phyloP scores from a whole-genome alignment of 1,140 invertebrate species.

The Ceratina australensis region DNA sequence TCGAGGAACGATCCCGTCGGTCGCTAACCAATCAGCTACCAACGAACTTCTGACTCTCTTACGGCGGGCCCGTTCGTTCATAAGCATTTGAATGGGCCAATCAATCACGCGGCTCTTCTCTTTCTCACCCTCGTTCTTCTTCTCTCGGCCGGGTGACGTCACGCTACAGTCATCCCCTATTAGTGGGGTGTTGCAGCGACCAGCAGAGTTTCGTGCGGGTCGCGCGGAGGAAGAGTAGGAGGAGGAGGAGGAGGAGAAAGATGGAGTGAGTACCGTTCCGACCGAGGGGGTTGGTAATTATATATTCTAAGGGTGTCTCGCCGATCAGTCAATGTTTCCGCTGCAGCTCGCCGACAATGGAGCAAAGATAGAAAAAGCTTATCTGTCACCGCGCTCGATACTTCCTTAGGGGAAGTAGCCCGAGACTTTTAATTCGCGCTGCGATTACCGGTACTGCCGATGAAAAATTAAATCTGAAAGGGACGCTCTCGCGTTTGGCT shows the following conservation, averaged over 20 bases:
- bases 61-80: conserved; percentile 67
- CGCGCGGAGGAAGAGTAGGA: conserved; percentile 27
- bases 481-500: background rate
- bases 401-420: conserved; percentile 67
- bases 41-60: conserved; percentile 60
- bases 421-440: conserved; percentile 75
- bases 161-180: conserved; percentile 74
- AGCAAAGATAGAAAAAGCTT: conserved; percentile 78
- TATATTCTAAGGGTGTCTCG: conserved; percentile 79
- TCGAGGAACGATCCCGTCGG: conserved; percentile 62
- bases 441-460: conserved; percentile 67
- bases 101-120: conserved; percentile 74
- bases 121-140: conserved; percentile 41
- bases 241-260: conserved; percentile 28
- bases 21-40: conserved; percentile 62
- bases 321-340: conserved; percentile 80
- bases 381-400: conserved; percentile 74
- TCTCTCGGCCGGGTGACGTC: conserved; percentile 69
- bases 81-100: conserved; percentile 79
- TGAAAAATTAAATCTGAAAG: conserved; percentile 73
- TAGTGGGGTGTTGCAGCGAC: conserved; percentile 74
- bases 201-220: conserved; percentile 46
- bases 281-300: conserved; percentile 72
- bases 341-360: conserved; percentile 76
- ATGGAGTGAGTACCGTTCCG: conserved; percentile 22